Base-by-base conservation (phyloP, 2,888 invertebrate genomes). In the Gisinianus flammeolus region DNA sequence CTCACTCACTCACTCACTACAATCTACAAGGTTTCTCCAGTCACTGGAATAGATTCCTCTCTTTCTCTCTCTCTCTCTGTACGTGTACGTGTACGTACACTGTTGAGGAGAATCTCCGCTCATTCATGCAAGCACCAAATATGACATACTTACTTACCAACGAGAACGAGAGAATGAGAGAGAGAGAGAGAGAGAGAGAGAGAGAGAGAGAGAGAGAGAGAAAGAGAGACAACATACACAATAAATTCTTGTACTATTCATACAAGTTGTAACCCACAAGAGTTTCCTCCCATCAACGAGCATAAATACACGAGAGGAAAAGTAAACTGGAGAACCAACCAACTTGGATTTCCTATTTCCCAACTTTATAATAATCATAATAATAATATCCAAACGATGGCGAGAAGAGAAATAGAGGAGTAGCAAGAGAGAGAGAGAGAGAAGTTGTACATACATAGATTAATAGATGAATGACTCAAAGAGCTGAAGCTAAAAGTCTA, bases 41-140 rank as follows among this genome's bases (percentile, higher is more conserved):
- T 28, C 62, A 62, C 26, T 26, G 28, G 62, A 62, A 62, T 62
- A 62, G 62, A 62, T 62, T 62, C 62, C 28, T 44, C 62, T 62
- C 62, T 62, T 26, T 62, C 12, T 10, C n/a, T 24, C 6, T 24
- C 22, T 62, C 1, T 54, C 6, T 26, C 62, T 58, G 3, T n/a
- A 58, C 24, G 2, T 44, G 16, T 16, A 44, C 44, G 6, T 44
- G 44, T 6, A 54, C 28, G 26, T 26, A 1, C 62, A 26, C 12
- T 62, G 26, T 26, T 12, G 26, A 62, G n/a, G n/a, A n/a, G n/a
- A n/a, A n/a, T n/a, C n/a, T n/a, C n/a, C 6, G 19, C 3, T 44
- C 44, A 44, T 44, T 44, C 44, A 44, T 44, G 44, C 44, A 44
- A 44, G 19, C 44, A 44, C 12, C 6, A 35, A n/a, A n/a, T n/a